Conservation (phyloP, 2,888 invertebrate genomes). For the Petrolisthes manimaculis region DNA sequence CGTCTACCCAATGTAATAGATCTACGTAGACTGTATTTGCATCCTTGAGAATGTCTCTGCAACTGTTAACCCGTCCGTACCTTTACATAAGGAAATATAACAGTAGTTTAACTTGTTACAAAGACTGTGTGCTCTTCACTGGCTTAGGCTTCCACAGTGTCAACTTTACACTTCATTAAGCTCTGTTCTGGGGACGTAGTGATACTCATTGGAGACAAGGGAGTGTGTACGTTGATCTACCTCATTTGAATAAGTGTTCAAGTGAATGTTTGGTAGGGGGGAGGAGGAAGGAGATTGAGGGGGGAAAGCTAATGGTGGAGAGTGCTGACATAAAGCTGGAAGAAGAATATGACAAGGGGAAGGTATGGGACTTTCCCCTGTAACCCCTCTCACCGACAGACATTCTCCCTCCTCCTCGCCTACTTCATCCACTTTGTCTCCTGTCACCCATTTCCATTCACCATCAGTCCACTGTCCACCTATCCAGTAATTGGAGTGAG, state of each 20-base stretch:
- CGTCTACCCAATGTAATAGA: too few species aligned
- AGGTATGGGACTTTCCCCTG: not conserved
- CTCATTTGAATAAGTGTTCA: slow-evolving; percentile 7
- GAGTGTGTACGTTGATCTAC: not conserved
- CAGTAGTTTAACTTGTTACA: too few species aligned
- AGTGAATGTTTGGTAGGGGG: not conserved
- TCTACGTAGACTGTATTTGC: too few species aligned
- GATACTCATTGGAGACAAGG: not conserved
- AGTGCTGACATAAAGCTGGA: not conserved
- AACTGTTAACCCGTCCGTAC: too few species aligned
- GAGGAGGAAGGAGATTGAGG: not conserved
- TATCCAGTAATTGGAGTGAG: slow-evolving; percentile 13
- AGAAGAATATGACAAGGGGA: not conserved
- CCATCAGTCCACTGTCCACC: slow-evolving; percentile 10
- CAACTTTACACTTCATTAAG: not conserved
- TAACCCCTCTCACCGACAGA: not conserved
- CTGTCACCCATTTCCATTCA: slow-evolving; percentile 35
- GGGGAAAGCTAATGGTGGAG: not conserved
- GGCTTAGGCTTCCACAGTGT: too few species aligned
- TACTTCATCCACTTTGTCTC: not conserved
- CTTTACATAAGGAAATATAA: too few species aligned
- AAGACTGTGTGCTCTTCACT: too few species aligned
- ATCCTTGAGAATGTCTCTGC: too few species aligned
- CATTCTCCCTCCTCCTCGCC: slow-evolving; percentile 18
- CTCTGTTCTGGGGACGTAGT: not conserved